These are phyloP conservation scores for Taeniopygia guttata DNA, from an alignment of 2,797 vertebrate genomes.

Conservation along the genomic window DNA sequence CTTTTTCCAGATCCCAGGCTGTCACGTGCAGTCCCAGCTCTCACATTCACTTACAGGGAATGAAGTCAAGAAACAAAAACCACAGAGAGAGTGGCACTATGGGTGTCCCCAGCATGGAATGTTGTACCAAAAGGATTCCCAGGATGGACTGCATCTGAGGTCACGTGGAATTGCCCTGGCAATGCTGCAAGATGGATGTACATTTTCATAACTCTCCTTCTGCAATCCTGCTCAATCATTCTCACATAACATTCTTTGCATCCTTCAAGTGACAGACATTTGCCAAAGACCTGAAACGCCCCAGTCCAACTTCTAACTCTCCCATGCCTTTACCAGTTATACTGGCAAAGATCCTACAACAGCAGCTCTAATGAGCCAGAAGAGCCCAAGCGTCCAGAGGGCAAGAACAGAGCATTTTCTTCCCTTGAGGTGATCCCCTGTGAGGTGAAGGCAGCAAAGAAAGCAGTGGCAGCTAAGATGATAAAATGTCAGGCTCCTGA, in stretches of 20 bases:
- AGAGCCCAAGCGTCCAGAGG: neutral
- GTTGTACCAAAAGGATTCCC: neutral
- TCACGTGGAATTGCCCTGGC: neutral
- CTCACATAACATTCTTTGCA: neutral
- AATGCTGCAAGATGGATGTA: neutral
- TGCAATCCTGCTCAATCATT: neutral
- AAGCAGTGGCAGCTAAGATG: neutral
- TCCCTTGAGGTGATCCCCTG: neutral
- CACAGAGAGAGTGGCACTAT: neutral
- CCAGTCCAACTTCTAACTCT: neutral
- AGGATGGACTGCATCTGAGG: neutral
- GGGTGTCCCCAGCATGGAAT: rapidly evolving
- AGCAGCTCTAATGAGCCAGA: neutral
- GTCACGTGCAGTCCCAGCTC: neutral
- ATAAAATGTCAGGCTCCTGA: constrained; percentile 52
- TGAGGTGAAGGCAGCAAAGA: neutral
- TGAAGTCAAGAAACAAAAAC: neutral
- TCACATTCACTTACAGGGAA: neutral
- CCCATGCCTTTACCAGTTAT: neutral
- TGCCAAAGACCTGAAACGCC: neutral
- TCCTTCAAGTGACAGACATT: neutral
- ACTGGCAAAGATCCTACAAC: rapidly evolving
- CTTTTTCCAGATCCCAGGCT: neutral
- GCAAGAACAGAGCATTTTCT: neutral
- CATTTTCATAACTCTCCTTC: neutral